Evolutionary conservation across 2,797 vertebrate species (phyloP).

Genomic region (Schizopygopsis malacanthus): DNA sequence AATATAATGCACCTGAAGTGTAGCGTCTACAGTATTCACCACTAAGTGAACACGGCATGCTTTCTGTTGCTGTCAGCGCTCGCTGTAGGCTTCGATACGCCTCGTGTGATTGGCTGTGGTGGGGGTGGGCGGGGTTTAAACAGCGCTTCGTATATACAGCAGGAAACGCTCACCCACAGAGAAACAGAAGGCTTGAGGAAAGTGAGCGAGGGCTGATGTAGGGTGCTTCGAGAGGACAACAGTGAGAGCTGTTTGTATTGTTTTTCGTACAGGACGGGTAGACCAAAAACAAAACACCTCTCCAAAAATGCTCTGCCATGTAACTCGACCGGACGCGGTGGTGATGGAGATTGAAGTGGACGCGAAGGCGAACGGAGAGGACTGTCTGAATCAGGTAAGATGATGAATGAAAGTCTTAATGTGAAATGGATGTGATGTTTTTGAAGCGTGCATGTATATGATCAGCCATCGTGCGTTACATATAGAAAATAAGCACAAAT

Average conservation of each 20-base stretch:
- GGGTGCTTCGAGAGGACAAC: constrained; percentile 55
- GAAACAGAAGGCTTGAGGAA: constrained; percentile 64
- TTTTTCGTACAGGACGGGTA: constrained; percentile 62
- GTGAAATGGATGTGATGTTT: not conserved
- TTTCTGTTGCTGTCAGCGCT: constrained; percentile 64
- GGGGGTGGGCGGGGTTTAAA: constrained; percentile 61
- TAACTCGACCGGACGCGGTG: constrained; percentile 96
- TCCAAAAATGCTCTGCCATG: constrained; percentile 92
- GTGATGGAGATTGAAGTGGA: constrained; percentile 99
- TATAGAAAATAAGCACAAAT: not conserved
- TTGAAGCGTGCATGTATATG: not conserved
- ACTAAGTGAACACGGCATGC: constrained; percentile 48
- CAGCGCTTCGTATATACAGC: constrained; percentile 66
- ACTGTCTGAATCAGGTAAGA: constrained; percentile 93
- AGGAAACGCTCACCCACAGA: constrained; percentile 44
- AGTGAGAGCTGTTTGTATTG: constrained; percentile 62
- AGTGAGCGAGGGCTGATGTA: constrained; percentile 75
- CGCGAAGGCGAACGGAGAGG: constrained; percentile 95
- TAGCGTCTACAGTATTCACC: constrained; percentile 3
- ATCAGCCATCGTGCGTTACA: not conserved
- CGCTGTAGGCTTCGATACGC: not conserved
- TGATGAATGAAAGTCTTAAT: not conserved
- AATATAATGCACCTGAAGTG: not conserved
- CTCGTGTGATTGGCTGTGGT: constrained; percentile 59
- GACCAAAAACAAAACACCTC: constrained; percentile 70